These are phyloP conservation scores for Apogon hyalosoma DNA, from an alignment of 2,797 vertebrate genomes.

Conservation along the genomic window DNA sequence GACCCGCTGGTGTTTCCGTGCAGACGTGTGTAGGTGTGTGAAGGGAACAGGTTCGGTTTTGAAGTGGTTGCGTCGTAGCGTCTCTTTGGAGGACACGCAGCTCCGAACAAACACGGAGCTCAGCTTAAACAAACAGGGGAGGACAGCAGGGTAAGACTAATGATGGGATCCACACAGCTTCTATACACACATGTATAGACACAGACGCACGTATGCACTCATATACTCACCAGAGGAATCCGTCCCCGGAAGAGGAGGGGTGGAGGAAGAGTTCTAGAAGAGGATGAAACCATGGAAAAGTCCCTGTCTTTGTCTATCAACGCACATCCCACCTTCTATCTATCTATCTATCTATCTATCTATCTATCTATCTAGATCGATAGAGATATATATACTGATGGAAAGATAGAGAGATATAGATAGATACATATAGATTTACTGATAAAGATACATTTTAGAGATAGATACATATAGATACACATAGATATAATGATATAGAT, in stretches of 20 bases:
- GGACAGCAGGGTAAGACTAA: constrained; percentile 92
- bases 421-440: too few species aligned
- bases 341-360: too few species aligned
- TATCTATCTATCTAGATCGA: too few species aligned
- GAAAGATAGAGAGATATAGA: too few species aligned
- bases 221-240: constrained; percentile 65
- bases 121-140: constrained; percentile 92
- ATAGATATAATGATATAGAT: too few species aligned
- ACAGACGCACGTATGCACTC: constrained; percentile 45
- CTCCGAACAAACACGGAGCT: constrained; percentile 86
- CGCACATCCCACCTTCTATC: not conserved
- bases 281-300: constrained; percentile 35
- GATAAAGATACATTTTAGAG: too few species aligned
- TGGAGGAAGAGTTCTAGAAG: constrained; percentile 24
- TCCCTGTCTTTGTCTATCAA: constrained; percentile 17
- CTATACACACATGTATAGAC: constrained; percentile 65
- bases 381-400: too few species aligned
- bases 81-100: constrained; percentile 72
- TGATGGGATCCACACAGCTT: constrained; percentile 89
- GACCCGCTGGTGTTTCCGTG: constrained; percentile 50
- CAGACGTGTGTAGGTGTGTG: constrained; percentile 37
- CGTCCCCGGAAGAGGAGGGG: constrained; percentile 72
- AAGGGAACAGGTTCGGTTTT: constrained; percentile 62
- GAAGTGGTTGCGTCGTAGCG: constrained; percentile 67
- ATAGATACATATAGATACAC: too few species aligned